These are phyloP conservation scores for Pandemis corylana DNA, from an alignment of 2,888 invertebrate species.

Conservation along the genomic window DNA sequence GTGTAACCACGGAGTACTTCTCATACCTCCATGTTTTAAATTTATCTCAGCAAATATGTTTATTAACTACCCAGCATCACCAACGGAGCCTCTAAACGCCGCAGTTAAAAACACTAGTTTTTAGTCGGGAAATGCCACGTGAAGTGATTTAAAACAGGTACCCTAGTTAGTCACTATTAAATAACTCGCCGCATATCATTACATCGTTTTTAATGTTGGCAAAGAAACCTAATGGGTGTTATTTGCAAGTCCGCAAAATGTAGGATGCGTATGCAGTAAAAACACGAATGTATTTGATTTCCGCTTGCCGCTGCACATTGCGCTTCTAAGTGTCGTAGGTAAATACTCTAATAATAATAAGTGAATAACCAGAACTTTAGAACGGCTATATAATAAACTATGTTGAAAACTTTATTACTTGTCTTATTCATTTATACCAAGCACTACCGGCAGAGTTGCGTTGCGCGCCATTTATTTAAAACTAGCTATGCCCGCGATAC, in stretches of 20 bases:
- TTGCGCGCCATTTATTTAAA: too few relatives aligned
- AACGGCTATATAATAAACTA: too few relatives aligned
- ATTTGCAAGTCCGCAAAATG: constrained; percentile 30
- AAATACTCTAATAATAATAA: not conserved
- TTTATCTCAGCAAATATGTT: not conserved
- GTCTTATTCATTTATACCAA: too few relatives aligned
- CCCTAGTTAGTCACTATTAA: constrained; percentile 34
- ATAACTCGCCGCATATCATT: constrained; percentile 33
- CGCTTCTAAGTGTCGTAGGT: not conserved
- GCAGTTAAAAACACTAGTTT: constrained; percentile 30
- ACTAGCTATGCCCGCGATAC: too few relatives aligned
- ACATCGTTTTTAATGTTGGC: constrained; percentile 37
- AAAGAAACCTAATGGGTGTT: constrained; percentile 38
- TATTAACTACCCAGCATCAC: not conserved
- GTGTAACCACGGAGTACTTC: too few relatives aligned
- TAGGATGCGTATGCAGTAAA: constrained; percentile 30
- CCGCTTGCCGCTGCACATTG: constrained; percentile 9
- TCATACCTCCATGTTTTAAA: too few relatives aligned
- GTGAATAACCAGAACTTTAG: too few relatives aligned
- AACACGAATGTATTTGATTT: constrained; percentile 21
- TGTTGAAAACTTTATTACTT: too few relatives aligned
- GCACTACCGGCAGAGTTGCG: too few relatives aligned
- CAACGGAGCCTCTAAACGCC: constrained; percentile 14
- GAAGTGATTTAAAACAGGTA: constrained; percentile 40
- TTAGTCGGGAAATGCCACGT: constrained; percentile 36